Evolutionary conservation across 2,113 vertebrate species (phyloP), one percentile per base, ranked within the genome.

Genomic region (Gasterosteus aculeatus): DNA sequence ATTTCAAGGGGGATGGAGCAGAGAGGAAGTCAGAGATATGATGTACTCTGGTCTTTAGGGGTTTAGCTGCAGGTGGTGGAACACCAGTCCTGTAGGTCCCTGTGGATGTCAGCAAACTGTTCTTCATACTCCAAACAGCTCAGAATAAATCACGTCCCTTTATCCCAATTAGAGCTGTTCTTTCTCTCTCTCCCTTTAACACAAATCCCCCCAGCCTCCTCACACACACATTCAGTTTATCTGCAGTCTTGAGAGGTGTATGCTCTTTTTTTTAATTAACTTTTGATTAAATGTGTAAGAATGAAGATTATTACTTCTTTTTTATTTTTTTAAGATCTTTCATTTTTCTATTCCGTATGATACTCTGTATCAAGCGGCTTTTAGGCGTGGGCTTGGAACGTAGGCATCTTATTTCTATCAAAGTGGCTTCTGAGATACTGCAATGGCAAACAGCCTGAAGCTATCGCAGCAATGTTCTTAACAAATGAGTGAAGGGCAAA

Each of bases 41-140:
- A 82, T 81, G 80, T 77, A 85, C 35, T 62, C 75, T n/a, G 84
- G 73, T 73, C 77, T 83, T 81, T 63, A 42, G 66, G 76, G 83
- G 78, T 16, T 65, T 75, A 22, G 67, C 81, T 85, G 81, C 72
- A 86, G 83, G 85, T 85, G 62, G 41, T 75, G 42, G 22, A 81
- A 82, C 79, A 85, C 83, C 64, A 87, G 74, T 35, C 74, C 78
- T 80, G 71, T 76, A 83, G 84, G 77, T 86, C 85, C 80, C 77
- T 67, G 70, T 56, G 61, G 85, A 87, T 29, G 16, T 77, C 77
- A 7, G 3, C 63, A 76, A 82, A 87, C 69, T 78, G 81, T 69
- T 85, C 60, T 78, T 78, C 70, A 78, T n/a, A 51, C 59, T 68
- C 49, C 63, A 83, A 83, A 87, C 68, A 66, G 62, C 63, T 69